These are phyloP conservation scores for Syngnathus rostellatus DNA, from an alignment of 2,797 vertebrate species.

Conservation along the genomic window DNA sequence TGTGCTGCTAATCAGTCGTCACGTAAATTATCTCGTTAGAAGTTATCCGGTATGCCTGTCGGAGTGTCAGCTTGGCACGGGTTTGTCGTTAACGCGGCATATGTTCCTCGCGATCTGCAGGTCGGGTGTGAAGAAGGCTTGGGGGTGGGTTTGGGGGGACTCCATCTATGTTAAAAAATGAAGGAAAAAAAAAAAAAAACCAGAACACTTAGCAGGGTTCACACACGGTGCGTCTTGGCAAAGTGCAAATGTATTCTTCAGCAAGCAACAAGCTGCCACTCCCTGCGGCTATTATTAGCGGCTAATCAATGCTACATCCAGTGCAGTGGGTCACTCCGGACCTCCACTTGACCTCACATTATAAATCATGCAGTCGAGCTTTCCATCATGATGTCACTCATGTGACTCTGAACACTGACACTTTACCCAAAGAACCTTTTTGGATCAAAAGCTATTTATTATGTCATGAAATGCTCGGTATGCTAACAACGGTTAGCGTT, in stretches of 20 bases:
- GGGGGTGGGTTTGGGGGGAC: constrained; percentile 47
- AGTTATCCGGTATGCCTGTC: constrained; percentile 25
- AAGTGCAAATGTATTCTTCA: constrained; percentile 77
- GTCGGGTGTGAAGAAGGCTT: constrained; percentile 66
- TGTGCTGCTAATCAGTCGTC: constrained; percentile 28
- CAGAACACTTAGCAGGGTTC: constrained; percentile 67
- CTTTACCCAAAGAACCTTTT: not conserved
- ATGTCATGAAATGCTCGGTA: not conserved
- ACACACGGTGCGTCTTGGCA: constrained; percentile 59
- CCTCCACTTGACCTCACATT: not conserved
- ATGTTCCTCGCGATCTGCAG: constrained; percentile 70
- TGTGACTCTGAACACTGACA: too few species aligned
- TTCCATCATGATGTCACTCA: too few species aligned
- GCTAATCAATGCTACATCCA: constrained; percentile 65
- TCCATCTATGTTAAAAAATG: constrained; percentile 38
- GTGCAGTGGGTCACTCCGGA: not conserved
- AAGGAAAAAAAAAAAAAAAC: constrained; percentile 34
- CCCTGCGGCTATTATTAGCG: constrained; percentile 74
- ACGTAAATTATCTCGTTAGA: constrained; percentile 57
- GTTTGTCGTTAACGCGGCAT: constrained; percentile 72
- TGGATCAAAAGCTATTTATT: not conserved
- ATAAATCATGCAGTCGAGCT: not conserved
- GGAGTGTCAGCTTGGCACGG: constrained; percentile 43
- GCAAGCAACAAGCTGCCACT: constrained; percentile 74
- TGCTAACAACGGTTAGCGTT: not conserved